phyloP scores from a whole-genome alignment of 2,888 invertebrate genomes.

The Panopea generosa region DNA sequence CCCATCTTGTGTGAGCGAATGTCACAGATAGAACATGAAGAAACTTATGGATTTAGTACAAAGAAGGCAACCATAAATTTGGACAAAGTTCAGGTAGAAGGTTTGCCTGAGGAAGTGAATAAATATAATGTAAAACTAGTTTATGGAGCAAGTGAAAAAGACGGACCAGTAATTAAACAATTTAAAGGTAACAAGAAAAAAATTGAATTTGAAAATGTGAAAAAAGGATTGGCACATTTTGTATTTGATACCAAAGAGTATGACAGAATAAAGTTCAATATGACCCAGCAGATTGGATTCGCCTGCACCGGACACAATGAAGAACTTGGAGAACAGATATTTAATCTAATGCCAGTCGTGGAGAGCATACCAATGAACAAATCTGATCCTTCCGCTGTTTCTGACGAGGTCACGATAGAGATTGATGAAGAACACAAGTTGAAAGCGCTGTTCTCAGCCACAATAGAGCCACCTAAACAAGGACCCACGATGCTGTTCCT shows the following conservation, averaged over 20 bases:
- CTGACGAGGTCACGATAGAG: constrained; percentile 54
- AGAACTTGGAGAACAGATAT: constrained; percentile 64
- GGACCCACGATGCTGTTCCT: constrained; percentile 74
- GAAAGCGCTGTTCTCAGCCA: constrained; percentile 71
- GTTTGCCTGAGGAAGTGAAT: constrained; percentile 69
- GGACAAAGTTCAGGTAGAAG: constrained; percentile 71
- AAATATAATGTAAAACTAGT: constrained; percentile 76
- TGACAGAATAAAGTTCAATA: constrained; percentile 78
- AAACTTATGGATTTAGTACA: constrained; percentile 78
- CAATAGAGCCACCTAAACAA: constrained; percentile 72
- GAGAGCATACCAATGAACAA: constrained; percentile 59
- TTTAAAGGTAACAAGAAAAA: constrained; percentile 67
- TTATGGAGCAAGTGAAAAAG: constrained; percentile 64
- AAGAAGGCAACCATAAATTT: constrained; percentile 74
- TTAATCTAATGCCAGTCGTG: constrained; percentile 65
- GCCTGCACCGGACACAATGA: constrained; percentile 80
- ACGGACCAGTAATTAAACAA: constrained; percentile 65
- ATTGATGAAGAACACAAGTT: constrained; percentile 67
- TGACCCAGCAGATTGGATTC: constrained; percentile 81
- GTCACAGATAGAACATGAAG: constrained; percentile 79
- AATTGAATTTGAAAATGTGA: constrained; percentile 66
- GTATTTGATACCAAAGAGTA: constrained; percentile 84
- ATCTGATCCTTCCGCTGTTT: constrained; percentile 45
- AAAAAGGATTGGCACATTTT: constrained; percentile 80
- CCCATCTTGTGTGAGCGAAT: constrained; percentile 83